Base-by-base conservation (phyloP, 2,797 vertebrate species). In the Crenuchus spilurus region DNA sequence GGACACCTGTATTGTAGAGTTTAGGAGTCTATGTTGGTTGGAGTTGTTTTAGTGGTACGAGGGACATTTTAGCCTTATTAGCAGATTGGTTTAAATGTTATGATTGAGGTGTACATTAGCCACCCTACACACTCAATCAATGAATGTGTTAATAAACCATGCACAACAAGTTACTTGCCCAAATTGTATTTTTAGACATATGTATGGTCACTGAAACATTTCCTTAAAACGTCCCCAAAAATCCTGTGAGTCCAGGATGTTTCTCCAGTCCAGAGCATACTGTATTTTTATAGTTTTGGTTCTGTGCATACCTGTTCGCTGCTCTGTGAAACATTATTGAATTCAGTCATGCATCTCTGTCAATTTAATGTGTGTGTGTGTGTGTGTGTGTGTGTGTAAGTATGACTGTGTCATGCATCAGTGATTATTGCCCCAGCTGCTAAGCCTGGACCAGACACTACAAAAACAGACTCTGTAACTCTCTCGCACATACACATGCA, bases 371-470 rank as follows among this genome's bases (percentile, higher is more conserved):
- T 57, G 10, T 48, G 39, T 41, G 8, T 62, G 33, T 72, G 58
- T 31, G 16, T 57, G 10, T 48, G 39, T 41, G 8, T 62, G 33
- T 72, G 58, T 44, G n/a, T 52, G 33, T 60, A 10, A 33, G 67
- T 26, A 66, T 71, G 39, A 61, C 11, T 71, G 54, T 67, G n/a
- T 57, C 24, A 68, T 80, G 72, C 72, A 49, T 79, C 64, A 51
- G 52, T 63, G 71, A 83, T 72, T 70, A 67, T 62, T 68, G 72
- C 28, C 76, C 66, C 75, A 81, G 79, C 66, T 83, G 79, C 77
- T 67, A 20, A 73, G 33, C 44, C 63, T 55, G 48, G 75, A 52
- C 30, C 35, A 70, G 73, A 72, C 54, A 64, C 8, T 37, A 54
- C 22, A 70, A 58, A 69, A 54, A 69, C 26, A 63, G 51, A 7